Conservation (phyloP, 2,888 invertebrate species). For the Drosophila lutescens region DNA sequence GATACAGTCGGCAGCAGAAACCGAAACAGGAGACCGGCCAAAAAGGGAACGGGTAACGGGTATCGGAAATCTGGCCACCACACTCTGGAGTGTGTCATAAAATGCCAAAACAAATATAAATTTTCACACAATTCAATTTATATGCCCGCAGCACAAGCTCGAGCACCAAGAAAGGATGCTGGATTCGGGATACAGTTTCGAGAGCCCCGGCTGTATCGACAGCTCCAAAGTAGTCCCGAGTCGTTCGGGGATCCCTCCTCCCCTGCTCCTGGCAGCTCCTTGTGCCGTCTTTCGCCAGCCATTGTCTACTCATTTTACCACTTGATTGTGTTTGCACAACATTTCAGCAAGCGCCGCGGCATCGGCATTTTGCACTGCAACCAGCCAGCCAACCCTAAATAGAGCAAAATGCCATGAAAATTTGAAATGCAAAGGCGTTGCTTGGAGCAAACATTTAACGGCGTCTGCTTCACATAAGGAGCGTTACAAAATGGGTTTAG, state of each 20-base stretch:
- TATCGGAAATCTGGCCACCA: constrained; percentile 35
- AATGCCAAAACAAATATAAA: constrained; percentile 64
- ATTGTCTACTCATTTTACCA: constrained; percentile 66
- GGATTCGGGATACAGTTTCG: constrained; percentile 45
- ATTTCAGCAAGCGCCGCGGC: constrained; percentile 34
- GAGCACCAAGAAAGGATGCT: constrained; percentile 40
- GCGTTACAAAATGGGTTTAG: constrained; percentile 1
- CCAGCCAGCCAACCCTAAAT: constrained; percentile 14
- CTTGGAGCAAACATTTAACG: constrained; percentile 41
- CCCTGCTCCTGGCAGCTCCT: constrained; percentile 11
- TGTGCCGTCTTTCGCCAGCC: constrained; percentile 16
- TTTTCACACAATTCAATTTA: constrained; percentile 63
- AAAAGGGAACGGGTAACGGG: constrained; percentile 3
- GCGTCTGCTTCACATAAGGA: constrained; percentile 8
- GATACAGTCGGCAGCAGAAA: constrained; percentile 38
- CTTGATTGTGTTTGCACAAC: constrained; percentile 58
- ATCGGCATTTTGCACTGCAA: constrained; percentile 19
- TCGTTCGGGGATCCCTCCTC: constrained; percentile 5
- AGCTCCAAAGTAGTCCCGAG: constrained; percentile 34
- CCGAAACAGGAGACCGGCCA: neutral
- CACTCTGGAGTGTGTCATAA: constrained; percentile 54
- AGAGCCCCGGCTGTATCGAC: constrained; percentile 43
- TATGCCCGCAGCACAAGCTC: constrained; percentile 46
- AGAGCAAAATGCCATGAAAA: constrained; percentile 23
- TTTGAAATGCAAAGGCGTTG: constrained; percentile 52